Evolutionary conservation across 2,113 vertebrate genomes (phyloP), one percentile per base, ranked within the genome.

Genomic region (Limanda limanda): DNA sequence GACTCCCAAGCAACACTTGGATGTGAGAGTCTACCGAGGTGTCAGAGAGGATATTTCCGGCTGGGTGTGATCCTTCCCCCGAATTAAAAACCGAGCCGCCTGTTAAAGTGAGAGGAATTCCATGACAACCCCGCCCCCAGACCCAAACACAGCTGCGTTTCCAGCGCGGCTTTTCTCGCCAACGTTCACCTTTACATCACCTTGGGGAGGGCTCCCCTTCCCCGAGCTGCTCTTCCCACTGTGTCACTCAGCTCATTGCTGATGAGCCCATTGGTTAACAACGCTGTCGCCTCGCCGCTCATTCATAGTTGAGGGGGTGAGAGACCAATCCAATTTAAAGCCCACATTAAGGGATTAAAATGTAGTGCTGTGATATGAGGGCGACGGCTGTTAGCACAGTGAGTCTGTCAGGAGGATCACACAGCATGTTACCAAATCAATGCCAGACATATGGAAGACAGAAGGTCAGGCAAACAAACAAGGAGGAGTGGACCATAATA

Each of bases 301-400:
- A 70, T 86, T 83, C 65, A 72, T 31, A 76, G 71, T 47, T 20
- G 37, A 81, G 78, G 35, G 56, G 66, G 60, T 58, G 79, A 74
- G 55, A 83, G 71, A 79, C 66, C 81, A 83, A 89, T 82, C 84
- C 89, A 85, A 83, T 89, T 92, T 76, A 72, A 61, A 62, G 47
- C 21, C 35, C 84, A 84, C 81, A 81, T 86, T 88, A 84, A 86
- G 78, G 79, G 79, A 91, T 91, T 92, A 82, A 87, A 89, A 91
- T 62, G 83, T 70, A 73, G 86, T 59, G n/a, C n/a, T 25, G 74
- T 68, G 71, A 84, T 88, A 82, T 61, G 77, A 81, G 35, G 23
- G 42, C 66, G 79, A 69, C 60, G 1, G 58, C 56, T 64, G 86
- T 89, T 84, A 87, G 48, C 68, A 21, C 72, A 71, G 79, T 83